A percentile compares a stretch with the other conserved stretches of the same genome.
Conservation (phyloP, 2,113 vertebrate genomes). For the crab-eating macaque (Macaca fascicularis) region DNA sequence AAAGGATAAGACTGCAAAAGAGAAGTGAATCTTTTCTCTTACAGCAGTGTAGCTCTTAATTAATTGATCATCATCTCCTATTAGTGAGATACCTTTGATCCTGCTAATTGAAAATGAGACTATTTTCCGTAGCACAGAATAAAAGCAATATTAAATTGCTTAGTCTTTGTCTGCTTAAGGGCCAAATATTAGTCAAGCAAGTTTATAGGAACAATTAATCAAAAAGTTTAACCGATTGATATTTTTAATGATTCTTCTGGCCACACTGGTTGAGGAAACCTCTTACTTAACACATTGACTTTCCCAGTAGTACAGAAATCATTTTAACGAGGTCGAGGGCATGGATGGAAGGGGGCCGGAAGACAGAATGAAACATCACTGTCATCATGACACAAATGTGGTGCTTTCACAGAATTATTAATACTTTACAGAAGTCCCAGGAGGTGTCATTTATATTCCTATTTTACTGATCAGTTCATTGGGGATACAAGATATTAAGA, state of each 20-base stretch:
- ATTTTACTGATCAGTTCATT: background rate
- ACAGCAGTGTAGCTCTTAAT: conserved; percentile 41
- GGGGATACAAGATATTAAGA: background rate
- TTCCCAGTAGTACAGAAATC: conserved; percentile 18
- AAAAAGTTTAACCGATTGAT: conserved; percentile 62
- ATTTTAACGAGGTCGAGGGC: conserved; percentile 21
- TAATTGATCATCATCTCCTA: conserved; percentile 50
- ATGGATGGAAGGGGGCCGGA: background rate
- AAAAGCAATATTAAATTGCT: conserved; percentile 61
- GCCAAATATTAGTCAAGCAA: conserved; percentile 54
- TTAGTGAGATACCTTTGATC: conserved; percentile 60
- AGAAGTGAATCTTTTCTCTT: conserved; percentile 48
- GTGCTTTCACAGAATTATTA: conserved; percentile 14
- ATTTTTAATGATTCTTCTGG: conserved; percentile 51
- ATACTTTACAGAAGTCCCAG: background rate
- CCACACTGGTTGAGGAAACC: conserved; percentile 14
- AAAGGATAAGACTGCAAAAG: background rate
- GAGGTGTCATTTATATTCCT: background rate
- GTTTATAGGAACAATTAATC: conserved; percentile 56
- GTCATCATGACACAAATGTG: background rate
- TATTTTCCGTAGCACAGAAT: conserved; percentile 51
- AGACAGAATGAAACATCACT: background rate
- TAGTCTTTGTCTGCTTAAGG: conserved; percentile 51
- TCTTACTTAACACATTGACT: conserved; percentile 24
- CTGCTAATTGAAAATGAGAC: conserved; percentile 63